A percentile compares a stretch with the other conserved stretches of the same genome.
phyloP scores from a whole-genome alignment of 1,140 invertebrate species.

The Trichonephila clavipes region DNA sequence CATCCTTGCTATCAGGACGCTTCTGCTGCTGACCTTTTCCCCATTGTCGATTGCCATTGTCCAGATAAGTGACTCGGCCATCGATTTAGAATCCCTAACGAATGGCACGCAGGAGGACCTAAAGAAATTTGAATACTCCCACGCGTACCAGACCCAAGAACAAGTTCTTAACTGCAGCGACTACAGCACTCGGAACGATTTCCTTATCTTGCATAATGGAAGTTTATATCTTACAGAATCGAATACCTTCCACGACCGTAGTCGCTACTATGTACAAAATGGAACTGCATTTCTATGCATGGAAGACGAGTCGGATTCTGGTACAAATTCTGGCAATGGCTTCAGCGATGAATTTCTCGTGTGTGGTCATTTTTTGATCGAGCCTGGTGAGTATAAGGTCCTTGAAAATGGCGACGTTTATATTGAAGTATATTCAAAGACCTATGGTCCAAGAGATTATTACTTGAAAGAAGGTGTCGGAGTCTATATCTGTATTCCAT shows the following conservation, averaged over 20 bases:
- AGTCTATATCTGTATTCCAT: slow-evolving; percentile 55
- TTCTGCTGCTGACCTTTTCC: not conserved
- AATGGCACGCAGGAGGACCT: not conserved
- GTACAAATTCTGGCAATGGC: not conserved
- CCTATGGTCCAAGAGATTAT: slow-evolving; percentile 17
- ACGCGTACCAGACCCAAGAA: too few relatives aligned
- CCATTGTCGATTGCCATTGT: not conserved
- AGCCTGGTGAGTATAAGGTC: slow-evolving; percentile 22
- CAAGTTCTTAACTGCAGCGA: not conserved
- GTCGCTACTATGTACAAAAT: slow-evolving; percentile 30
- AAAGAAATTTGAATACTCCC: not conserved
- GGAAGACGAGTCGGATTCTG: not conserved
- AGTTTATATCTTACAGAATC: not conserved
- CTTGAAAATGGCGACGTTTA: slow-evolving; percentile 41
- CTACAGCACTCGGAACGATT: not conserved
- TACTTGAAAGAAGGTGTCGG: not conserved
- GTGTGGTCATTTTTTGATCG: slow-evolving; percentile 47
- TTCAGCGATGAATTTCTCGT: slow-evolving; percentile 62
- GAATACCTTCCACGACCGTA: not conserved
- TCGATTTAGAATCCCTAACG: not conserved
- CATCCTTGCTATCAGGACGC: not conserved
- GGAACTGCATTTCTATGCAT: slow-evolving; percentile 28
- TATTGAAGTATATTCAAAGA: slow-evolving; percentile 28
- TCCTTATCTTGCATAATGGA: slow-evolving; percentile 40
- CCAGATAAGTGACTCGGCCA: not conserved